phyloP scores from a whole-genome alignment of 2,113 vertebrate genomes.

The Ginglymostoma cirratum region DNA sequence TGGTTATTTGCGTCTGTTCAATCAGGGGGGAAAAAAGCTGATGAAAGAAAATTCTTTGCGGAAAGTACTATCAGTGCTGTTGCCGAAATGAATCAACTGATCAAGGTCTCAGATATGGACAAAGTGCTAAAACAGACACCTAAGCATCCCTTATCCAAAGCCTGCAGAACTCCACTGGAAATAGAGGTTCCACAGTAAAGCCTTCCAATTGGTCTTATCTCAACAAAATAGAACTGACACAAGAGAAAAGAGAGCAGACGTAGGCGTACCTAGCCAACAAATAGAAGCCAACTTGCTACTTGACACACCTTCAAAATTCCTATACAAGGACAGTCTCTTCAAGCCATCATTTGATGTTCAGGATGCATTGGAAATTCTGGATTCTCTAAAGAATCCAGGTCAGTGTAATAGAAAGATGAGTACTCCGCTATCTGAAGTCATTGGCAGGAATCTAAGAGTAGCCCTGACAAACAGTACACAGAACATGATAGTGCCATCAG shows the following conservation, averaged over 20 bases:
- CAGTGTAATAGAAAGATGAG: conserved; percentile 55
- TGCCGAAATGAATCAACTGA: too few species aligned
- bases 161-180: conserved; percentile 71
- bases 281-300: conserved; percentile 72
- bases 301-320: conserved; percentile 89
- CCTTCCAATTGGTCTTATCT: conserved; percentile 69
- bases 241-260: conserved; percentile 41
- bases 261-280: conserved; percentile 45
- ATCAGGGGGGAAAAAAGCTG: conserved; percentile 60
- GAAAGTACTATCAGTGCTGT: conserved; percentile 61
- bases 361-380: conserved; percentile 79
- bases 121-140: conserved; percentile 41
- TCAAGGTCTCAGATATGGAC: neutral
- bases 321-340: conserved; percentile 83
- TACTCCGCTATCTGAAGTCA: conserved; percentile 84
- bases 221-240: conserved; percentile 51
- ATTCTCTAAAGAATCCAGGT: conserved; percentile 64
- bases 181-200: conserved; percentile 79
- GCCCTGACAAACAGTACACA: conserved; percentile 79
- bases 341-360: conserved; percentile 85
- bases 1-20: conserved; percentile 82
- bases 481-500: conserved; percentile 50
- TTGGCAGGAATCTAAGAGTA: conserved; percentile 75
- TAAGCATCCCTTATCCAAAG: conserved; percentile 44
- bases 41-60: conserved; percentile 72